These are phyloP conservation scores for Heterohyrax brucei DNA, from an alignment of 2,797 vertebrate species.

Conservation along the genomic window DNA sequence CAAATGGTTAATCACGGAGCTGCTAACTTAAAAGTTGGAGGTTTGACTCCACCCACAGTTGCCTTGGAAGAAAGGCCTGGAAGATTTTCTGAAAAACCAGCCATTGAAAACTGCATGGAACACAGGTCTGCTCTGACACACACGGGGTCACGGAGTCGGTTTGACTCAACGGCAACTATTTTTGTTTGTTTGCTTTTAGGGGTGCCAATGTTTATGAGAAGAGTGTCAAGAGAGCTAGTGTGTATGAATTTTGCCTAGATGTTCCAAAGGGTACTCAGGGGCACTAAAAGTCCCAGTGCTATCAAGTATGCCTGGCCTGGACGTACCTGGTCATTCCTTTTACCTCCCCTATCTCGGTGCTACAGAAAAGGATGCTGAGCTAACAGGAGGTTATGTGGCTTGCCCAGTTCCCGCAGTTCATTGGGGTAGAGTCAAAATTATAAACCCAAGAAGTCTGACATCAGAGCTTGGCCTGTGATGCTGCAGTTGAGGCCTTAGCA, in stretches of 20 bases:
- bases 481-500: rapidly evolving
- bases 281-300: too few species aligned
- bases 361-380: not conserved
- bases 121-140: too few species aligned
- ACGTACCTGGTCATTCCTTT: not conserved
- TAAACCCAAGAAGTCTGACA: not conserved
- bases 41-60: not conserved
- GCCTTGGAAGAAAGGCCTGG: not conserved
- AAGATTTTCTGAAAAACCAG: not conserved
- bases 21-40: not conserved
- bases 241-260: not conserved
- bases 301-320: not conserved
- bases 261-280: not conserved
- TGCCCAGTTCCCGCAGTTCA: too few species aligned
- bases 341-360: not conserved
- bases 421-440: not conserved
- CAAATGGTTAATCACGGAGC: not conserved
- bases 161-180: not conserved
- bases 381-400: not conserved
- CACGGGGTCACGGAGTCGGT: not conserved
- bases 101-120: too few species aligned
- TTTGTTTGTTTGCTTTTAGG: not conserved
- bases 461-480: rapidly evolving
- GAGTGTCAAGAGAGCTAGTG: not conserved
- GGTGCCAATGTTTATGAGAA: not conserved